Percentiles rank a stretch among this genome's conserved stretches.
phyloP scores from a whole-genome alignment of 2,797 vertebrate genomes.

The Aulostomus chinensis region DNA sequence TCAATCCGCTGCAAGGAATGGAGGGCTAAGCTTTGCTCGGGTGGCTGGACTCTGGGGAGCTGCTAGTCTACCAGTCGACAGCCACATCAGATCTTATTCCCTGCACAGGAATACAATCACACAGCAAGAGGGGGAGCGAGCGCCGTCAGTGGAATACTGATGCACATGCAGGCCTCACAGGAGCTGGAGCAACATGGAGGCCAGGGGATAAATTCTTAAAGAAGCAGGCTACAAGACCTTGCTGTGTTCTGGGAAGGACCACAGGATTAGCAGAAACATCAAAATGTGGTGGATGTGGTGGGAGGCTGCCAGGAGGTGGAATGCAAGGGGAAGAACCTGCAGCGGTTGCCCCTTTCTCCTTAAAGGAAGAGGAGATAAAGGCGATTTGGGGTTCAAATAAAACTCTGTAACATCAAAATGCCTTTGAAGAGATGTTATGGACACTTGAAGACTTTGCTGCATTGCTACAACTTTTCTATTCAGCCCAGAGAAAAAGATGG shows the following conservation, averaged over 20 bases:
- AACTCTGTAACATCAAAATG: background rate
- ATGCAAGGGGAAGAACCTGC: too few relatives aligned
- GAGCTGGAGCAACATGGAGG: conserved; percentile 27
- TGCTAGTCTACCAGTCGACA: conserved; percentile 52
- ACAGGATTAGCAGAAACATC: background rate
- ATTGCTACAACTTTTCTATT: too few relatives aligned
- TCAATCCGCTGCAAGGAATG: conserved; percentile 15
- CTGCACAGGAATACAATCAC: conserved; percentile 61
- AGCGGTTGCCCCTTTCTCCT: too few relatives aligned
- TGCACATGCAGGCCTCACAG: conserved; percentile 34
- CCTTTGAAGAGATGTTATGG: too few relatives aligned
- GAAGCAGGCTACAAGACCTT: conserved; percentile 16
- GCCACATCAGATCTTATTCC: conserved; percentile 63
- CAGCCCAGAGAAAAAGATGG: too few relatives aligned
- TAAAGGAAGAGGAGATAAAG: too few relatives aligned
- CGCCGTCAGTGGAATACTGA: conserved; percentile 60
- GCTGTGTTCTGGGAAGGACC: conserved; percentile 3
- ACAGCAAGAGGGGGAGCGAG: conserved; percentile 28
- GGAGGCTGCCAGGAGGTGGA: too few relatives aligned
- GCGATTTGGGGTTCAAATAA: background rate
- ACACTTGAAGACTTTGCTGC: too few relatives aligned
- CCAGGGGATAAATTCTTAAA: conserved; percentile 49
- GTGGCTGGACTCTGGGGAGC: conserved; percentile 41
- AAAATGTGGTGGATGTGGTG: background rate
- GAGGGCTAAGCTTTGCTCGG: conserved; percentile 19